Evolutionary conservation across 2,888 invertebrate genomes (phyloP).

Genomic region (Volucella bombylans): DNA sequence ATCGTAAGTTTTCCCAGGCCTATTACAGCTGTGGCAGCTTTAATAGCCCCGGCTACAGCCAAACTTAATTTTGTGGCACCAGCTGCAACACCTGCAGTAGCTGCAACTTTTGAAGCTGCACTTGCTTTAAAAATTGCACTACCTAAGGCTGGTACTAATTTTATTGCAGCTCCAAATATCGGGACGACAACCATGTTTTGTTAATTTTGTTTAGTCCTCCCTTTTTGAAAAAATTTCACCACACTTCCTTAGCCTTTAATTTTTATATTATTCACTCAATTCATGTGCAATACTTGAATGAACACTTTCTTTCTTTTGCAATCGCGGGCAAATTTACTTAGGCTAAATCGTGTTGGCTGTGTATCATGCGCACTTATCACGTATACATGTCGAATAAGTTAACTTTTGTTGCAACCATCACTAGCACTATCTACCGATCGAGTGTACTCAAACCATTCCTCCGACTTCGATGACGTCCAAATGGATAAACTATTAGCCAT

Average conservation of each 20-base stretch:
- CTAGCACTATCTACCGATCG: constrained; percentile 28
- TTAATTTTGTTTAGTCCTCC: constrained; percentile 45
- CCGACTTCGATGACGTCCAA: neutral
- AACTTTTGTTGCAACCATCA: constrained; percentile 48
- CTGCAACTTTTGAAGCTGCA: constrained; percentile 79
- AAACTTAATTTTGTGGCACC: constrained; percentile 81
- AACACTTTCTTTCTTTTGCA: constrained; percentile 62
- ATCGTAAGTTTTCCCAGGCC: constrained; percentile 89
- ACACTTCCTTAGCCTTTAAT: constrained; percentile 57
- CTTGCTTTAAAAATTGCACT: constrained; percentile 81
- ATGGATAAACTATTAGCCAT: constrained; percentile 26
- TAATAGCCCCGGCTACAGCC: constrained; percentile 86
- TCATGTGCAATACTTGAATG: constrained; percentile 36
- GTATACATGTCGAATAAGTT: constrained; percentile 55
- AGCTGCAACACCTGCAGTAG: constrained; percentile 80
- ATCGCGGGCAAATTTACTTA: constrained; percentile 5
- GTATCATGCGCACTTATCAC: constrained; percentile 48
- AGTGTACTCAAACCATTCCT: constrained; percentile 45
- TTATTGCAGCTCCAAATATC: constrained; percentile 78
- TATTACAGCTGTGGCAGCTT: constrained; percentile 87
- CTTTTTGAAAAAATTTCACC: constrained; percentile 53
- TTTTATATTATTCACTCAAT: constrained; percentile 62
- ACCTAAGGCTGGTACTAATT: constrained; percentile 78
- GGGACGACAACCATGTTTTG: constrained; percentile 79
- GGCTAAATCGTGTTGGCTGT: constrained; percentile 15